A percentile compares a stretch with the other conserved stretches of the same genome.
These are phyloP conservation scores for Chrysogorgia sp. DNA, from an alignment of 92 coral and sea anemone genomes.

Conservation along the genomic window DNA sequence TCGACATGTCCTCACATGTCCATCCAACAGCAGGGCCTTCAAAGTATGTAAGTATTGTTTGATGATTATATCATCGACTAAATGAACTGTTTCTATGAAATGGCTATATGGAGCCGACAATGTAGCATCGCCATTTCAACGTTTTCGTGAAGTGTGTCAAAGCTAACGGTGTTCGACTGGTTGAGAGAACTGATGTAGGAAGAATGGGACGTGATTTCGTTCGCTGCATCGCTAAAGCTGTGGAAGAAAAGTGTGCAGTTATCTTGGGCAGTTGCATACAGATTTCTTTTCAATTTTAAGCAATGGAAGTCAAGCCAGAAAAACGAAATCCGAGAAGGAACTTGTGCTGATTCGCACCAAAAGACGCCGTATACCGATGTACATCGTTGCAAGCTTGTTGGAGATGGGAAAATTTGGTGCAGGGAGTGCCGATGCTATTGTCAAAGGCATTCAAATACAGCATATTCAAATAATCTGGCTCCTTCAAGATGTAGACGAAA, in stretches of 20 bases:
- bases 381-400: conserved; percentile 47
- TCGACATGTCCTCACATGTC: too few relatives aligned
- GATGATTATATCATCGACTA: too few relatives aligned
- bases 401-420: conserved; percentile 53
- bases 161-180: conserved; percentile 44
- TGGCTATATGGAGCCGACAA: conserved; percentile 49
- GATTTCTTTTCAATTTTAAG: conserved; percentile 41
- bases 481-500: conserved; percentile 36
- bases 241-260: conserved; percentile 32
- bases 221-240: conserved; percentile 39
- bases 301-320: conserved; percentile 45
- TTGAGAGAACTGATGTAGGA: conserved; percentile 28
- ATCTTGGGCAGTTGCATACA: conserved; percentile 43
- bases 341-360: conserved; percentile 43
- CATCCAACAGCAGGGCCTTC: too few relatives aligned
- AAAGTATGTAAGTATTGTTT: too few relatives aligned
- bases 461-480: conserved; percentile 39
- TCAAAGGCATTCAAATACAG: conserved; percentile 41
- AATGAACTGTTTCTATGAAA: conserved; percentile 46
- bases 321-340: conserved; percentile 40
- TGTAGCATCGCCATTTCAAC: conserved; percentile 47
- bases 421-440: conserved; percentile 44
- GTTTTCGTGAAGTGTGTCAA: conserved; percentile 48
- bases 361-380: conserved; percentile 39
- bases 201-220: conserved; percentile 48